Evolutionary conservation across 2,113 vertebrate species (phyloP).

Genomic region (Toxotes chatareus): DNA sequence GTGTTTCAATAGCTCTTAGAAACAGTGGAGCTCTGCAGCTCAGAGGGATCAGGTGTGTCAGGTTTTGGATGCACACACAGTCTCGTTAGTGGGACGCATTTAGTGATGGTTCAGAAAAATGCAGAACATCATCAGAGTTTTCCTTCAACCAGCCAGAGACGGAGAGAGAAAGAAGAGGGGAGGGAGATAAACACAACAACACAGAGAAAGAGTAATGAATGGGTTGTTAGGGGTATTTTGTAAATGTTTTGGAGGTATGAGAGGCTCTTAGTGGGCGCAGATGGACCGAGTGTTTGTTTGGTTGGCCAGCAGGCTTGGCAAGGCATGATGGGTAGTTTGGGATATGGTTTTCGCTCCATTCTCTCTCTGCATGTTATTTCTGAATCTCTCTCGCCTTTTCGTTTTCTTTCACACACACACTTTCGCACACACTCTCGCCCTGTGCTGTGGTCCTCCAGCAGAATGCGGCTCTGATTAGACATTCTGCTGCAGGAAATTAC

Average conservation of each 20-base stretch:
- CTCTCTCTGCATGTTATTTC: conserved; percentile 28
- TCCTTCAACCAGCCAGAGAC: neutral
- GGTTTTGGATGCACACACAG: no score
- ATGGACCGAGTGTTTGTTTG: conserved; percentile 65
- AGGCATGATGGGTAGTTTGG: conserved; percentile 67
- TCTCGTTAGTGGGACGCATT: neutral
- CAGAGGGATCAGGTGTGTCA: no score
- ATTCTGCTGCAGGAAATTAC: conserved; percentile 83
- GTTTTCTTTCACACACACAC: conserved; percentile 2
- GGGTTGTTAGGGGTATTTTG: conserved; percentile 73
- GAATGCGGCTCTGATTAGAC: conserved; percentile 85
- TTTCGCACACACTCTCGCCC: conserved; percentile 12
- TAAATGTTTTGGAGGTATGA: conserved; percentile 75
- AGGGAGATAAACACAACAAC: conserved; percentile 33
- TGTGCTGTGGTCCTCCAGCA: conserved; percentile 73
- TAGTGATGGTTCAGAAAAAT: no score
- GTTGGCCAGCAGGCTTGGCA: conserved; percentile 75
- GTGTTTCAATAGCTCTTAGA: no score
- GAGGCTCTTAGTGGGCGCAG: conserved; percentile 69
- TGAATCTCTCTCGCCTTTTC: conserved; percentile 27
- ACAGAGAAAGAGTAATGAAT: conserved; percentile 56
- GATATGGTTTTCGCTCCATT: conserved; percentile 23
- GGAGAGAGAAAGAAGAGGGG: neutral
- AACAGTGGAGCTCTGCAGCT: no score
- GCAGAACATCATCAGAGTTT: neutral